A percentile compares a stretch with the other conserved stretches of the same genome.
These are phyloP conservation scores for Anas georgica DNA, from an alignment of 2,797 vertebrate genomes.

Conservation along the genomic window DNA sequence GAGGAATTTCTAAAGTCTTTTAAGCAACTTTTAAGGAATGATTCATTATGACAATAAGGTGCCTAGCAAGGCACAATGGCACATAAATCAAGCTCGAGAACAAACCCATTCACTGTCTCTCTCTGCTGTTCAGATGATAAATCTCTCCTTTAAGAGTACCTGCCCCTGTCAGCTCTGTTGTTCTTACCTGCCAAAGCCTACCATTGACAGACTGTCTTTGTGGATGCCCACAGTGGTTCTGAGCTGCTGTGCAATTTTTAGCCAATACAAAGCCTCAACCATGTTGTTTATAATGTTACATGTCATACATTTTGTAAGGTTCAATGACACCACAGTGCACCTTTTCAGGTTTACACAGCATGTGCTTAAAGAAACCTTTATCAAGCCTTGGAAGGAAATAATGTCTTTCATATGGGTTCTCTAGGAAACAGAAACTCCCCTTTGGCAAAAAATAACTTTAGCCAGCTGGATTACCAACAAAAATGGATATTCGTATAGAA, in stretches of 20 bases:
- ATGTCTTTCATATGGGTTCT: not conserved
- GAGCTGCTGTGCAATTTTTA: not conserved
- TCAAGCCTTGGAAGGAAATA: not conserved
- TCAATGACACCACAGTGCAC: not conserved
- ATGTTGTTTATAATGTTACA: not conserved
- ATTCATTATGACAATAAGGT: constrained; percentile 4
- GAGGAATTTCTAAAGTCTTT: not conserved
- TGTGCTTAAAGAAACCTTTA: not conserved
- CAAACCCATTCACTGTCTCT: not conserved
- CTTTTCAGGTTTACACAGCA: not conserved
- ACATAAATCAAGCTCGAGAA: constrained; percentile 37
- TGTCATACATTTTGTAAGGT: not conserved
- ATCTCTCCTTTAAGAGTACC: not conserved
- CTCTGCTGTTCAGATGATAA: not conserved
- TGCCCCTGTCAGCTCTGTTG: not conserved
- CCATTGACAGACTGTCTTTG: not conserved
- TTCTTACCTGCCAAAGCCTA: not conserved
- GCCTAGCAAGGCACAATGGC: not conserved
- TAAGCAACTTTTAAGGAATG: not conserved
- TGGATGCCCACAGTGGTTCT: not conserved
- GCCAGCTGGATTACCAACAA: not conserved
- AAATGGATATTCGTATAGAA: not conserved
- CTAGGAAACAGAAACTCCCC: constrained; percentile 1
- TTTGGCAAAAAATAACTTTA: constrained; percentile 5
- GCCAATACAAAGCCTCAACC: not conserved